Base-by-base conservation (phyloP, 2,797 vertebrate genomes). In the Urosaurus nigricauda region DNA sequence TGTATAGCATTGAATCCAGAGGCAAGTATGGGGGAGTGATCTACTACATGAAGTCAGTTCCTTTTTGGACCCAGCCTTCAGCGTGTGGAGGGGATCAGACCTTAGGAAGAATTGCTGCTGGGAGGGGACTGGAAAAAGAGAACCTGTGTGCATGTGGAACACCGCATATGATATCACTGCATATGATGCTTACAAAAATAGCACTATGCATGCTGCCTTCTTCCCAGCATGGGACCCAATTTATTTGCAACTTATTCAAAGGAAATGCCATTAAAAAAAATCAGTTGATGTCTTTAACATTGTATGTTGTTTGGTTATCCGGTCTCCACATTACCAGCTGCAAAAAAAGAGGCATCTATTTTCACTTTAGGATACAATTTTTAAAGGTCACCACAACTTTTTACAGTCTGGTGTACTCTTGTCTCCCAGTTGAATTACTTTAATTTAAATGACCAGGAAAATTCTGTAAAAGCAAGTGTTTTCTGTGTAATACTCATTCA, bases 371-470 rank as follows among this genome's bases (percentile, higher is more conserved):
- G 43, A 47, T 85, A 32, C 43, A 68, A 9, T 53, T 78, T 83
- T 53, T 70, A 8, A 68, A 84, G 47, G 21, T 26, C 13, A 70
- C 3, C 12, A 47, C 14, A 47, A 73, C 71, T 73, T 77, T 70
- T 75, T 73, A 29, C 11, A 63, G 1, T 26, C 37, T 56, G 16
- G 40, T 60, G 17, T 24, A 88, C 53, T 81, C 7, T 81, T 74
- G 0, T 73, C 26, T 89, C 47, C 79, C 70, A 68, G 24, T 35
- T 74, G 58, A 32, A 2, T 68, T 81, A 73, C 32, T 70, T 81
- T 85, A 53, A 89, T 70, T 77, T 63, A 47, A 85, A 74, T 56
- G 53, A 68, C 29, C 16, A 56, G 53, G 65, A 74, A n/a, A 16
- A 74, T n/a, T 75, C 16, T 82, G 14, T 51, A 63, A 21, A 82